These are phyloP conservation scores for Manis pentadactyla DNA, from an alignment of 2,797 vertebrate genomes.

Conservation along the genomic window DNA sequence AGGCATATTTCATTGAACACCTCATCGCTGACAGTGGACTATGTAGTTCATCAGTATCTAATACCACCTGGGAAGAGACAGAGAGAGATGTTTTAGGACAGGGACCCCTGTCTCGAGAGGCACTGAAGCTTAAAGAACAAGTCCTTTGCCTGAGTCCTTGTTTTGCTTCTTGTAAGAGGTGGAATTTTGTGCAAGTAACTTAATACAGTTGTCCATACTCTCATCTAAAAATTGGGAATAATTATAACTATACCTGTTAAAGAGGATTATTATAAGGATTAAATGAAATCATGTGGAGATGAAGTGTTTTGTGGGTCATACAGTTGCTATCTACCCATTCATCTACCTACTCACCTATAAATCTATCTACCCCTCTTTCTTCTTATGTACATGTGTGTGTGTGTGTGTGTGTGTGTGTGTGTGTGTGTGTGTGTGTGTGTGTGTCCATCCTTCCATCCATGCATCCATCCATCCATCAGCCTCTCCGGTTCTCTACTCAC, in stretches of 20 bases:
- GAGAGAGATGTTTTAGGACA: background rate
- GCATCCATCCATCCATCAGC: background rate
- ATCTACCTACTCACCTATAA: background rate
- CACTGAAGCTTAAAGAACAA: background rate
- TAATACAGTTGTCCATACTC: background rate
- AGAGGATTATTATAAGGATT: background rate
- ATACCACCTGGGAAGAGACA: background rate
- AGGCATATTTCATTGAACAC: background rate
- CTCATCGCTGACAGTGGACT: background rate
- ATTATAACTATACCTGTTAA: background rate
- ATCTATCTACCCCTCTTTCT: background rate
- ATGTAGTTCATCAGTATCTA: background rate
- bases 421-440: background rate
- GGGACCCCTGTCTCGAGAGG: background rate
- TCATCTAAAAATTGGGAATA: background rate
- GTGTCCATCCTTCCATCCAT: background rate
- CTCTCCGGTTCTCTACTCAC: background rate
- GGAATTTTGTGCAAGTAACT: background rate
- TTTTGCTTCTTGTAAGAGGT: background rate
- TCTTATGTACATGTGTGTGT: background rate
- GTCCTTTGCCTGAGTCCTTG: background rate
- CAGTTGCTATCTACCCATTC: background rate
- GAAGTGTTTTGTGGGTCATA: background rate
- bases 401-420: background rate
- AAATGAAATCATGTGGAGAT: background rate